Evolutionary conservation across 2,113 vertebrate genomes (phyloP).

Genomic region (Eudyptes chrysolophus): DNA sequence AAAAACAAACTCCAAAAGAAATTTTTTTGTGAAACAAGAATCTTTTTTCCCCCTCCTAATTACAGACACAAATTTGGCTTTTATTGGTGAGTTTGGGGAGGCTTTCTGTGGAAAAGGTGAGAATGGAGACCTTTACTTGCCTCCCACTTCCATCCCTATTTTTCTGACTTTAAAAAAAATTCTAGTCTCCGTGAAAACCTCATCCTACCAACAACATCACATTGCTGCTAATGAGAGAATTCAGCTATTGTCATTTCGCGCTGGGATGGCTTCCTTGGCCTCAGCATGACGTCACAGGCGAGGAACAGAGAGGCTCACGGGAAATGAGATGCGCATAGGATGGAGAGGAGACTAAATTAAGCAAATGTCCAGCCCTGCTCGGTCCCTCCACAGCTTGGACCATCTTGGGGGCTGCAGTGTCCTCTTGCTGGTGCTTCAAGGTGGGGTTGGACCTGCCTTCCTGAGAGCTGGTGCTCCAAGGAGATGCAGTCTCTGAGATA

Average conservation of each 20-base stretch:
- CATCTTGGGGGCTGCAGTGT: rapidly evolving
- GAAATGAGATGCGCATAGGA: neutral
- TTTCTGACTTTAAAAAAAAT: neutral
- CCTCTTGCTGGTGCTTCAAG: neutral
- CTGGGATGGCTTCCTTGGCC: neutral
- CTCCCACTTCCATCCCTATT: neutral
- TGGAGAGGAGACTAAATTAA: neutral
- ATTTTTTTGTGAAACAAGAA: neutral
- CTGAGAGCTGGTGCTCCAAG: neutral
- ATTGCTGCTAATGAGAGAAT: neutral
- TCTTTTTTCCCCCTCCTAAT: neutral
- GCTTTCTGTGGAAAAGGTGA: neutral
- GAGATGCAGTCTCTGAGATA: neutral
- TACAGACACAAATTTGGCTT: neutral
- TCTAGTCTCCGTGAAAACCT: neutral
- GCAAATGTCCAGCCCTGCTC: rapidly evolving
- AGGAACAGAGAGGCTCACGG: neutral
- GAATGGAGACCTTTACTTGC: neutral
- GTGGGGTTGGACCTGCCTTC: neutral
- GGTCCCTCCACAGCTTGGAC: neutral
- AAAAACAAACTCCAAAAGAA: neutral
- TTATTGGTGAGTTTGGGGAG: neutral
- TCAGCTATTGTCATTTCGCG: neutral
- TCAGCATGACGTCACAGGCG: rapidly evolving
- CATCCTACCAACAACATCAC: neutral